These are phyloP conservation scores for Mus caroli DNA, from an alignment of 2,797 vertebrate genomes.

Conservation along the genomic window DNA sequence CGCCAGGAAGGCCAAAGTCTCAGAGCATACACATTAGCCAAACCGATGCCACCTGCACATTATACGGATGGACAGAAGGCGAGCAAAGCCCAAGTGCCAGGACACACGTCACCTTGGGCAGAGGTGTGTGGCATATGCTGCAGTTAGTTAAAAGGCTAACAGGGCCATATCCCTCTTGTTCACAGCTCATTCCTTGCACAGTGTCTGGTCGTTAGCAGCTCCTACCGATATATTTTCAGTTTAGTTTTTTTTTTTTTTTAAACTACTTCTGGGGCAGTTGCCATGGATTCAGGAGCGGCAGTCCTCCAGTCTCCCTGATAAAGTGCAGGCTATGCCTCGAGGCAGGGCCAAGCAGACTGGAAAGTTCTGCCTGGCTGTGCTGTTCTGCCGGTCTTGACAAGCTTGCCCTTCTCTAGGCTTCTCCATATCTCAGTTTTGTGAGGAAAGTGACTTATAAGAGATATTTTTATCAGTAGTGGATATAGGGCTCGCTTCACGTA, in stretches of 20 bases:
- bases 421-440: slow-evolving; percentile 46
- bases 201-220: not conserved
- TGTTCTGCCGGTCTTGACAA: not conserved
- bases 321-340: not conserved
- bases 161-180: not conserved
- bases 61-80: not conserved
- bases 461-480: slow-evolving; percentile 10
- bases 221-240: not conserved
- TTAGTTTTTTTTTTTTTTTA: not conserved
- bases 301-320: not conserved
- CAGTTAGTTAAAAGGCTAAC: not conserved
- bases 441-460: not conserved
- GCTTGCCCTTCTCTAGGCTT: slow-evolving; percentile 31
- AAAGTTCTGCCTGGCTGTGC: not conserved
- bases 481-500: not conserved
- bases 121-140: not conserved
- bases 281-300: not conserved
- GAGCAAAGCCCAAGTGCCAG: not conserved
- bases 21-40: not conserved
- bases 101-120: not conserved
- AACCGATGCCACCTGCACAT: not conserved
- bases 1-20: not conserved
- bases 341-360: not conserved
- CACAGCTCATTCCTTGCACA: not conserved
- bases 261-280: not conserved